Evolutionary conservation across 2,113 vertebrate genomes (phyloP), one percentile per base, ranked within the genome.

Genomic region (Hiodon tergisus): DNA sequence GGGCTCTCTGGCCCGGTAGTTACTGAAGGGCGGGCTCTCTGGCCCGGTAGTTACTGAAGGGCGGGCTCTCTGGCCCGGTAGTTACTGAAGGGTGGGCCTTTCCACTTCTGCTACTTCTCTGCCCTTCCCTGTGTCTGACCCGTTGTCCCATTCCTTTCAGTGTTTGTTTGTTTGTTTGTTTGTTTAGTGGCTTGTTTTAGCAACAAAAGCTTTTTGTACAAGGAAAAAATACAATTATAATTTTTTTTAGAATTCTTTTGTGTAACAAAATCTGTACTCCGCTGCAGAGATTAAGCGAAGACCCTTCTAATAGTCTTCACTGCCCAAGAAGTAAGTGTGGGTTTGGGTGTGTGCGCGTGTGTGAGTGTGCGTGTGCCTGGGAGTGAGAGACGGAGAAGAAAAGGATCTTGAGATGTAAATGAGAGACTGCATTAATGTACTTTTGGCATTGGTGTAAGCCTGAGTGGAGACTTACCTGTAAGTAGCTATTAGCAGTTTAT

Each of bases 141-240:
- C 31, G 31, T 31, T 31, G 31, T 31, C 31, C 31, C 31, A 31
- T 31, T 31, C 31, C 31, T 31, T 31, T 31, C 31, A 31, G 31
- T 31, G 1, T 31, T 31, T 31, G 31, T 31, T 31, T 31, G 31
- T 31, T 31, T 31, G 31, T 31, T 95, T 89, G 93, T 95, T 92
- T 93, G 92, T 91, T 94, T 96, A 92, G 94, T 91, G 84, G 86
- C 92, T 96, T 93, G 93, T 94, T 89, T 94, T 96, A 95, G 93
- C 92, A 89, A 85, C 85, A 83, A 92, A 88, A 88, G 90, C 93
- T 93, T 96, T 96, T 93, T 95, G 90, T 95, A 94, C 87, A 87
- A 86, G 88, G 58, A 83, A 82, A 83, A 79, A 78, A 88, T 78
- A 88, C 83, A 89, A 85, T 84, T 89, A 83, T 94, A 67, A 31